A percentile compares a stretch with the other conserved stretches of the same genome.
Evolutionary conservation across 1,140 invertebrate genomes (phyloP).

Genomic region (Goniozus legneri): DNA sequence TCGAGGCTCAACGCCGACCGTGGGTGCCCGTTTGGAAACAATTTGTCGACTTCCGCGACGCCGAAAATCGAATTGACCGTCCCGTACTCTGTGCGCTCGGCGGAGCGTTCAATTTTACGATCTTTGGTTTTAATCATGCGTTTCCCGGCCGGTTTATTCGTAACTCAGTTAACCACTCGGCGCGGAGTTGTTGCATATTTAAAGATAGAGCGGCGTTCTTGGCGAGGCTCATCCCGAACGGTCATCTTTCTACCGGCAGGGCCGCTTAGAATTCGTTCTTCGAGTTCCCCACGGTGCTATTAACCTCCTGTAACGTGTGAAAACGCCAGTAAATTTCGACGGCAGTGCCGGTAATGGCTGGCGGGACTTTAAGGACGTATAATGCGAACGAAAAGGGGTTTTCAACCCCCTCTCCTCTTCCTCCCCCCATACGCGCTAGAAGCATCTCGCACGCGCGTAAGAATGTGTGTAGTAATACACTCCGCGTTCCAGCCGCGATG

Average conservation of each 20-base stretch:
- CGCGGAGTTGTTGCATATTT: too few species aligned
- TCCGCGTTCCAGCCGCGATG: slow-evolving; percentile 24
- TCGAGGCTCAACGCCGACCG: not conserved
- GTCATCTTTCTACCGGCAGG: too few species aligned
- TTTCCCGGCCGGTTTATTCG: too few species aligned
- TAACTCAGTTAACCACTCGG: too few species aligned
- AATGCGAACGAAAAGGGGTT: slow-evolving; percentile 23
- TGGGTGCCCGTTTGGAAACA: slow-evolving; percentile 1
- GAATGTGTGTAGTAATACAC: slow-evolving; percentile 52
- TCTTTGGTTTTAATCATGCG: too few species aligned
- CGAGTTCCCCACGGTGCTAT: slow-evolving; percentile 24
- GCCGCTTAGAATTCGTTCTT: slow-evolving; percentile 9
- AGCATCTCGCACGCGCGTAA: slow-evolving; percentile 28
- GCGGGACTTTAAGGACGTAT: slow-evolving; percentile 46
- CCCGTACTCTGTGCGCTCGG: not conserved
- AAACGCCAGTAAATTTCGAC: slow-evolving; percentile 49
- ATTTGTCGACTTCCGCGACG: slow-evolving; percentile 6
- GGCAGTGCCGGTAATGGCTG: slow-evolving; percentile 41
- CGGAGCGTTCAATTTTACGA: not conserved
- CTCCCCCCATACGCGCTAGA: not conserved
- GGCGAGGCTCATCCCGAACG: too few species aligned
- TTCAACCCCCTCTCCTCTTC: slow-evolving; percentile 18
- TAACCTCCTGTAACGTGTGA: slow-evolving; percentile 49
- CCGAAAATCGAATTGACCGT: slow-evolving; percentile 1
- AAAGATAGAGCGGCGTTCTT: too few species aligned